These are phyloP conservation scores for Prorops nasuta DNA, from an alignment of 1,140 invertebrate species.

Conservation along the genomic window DNA sequence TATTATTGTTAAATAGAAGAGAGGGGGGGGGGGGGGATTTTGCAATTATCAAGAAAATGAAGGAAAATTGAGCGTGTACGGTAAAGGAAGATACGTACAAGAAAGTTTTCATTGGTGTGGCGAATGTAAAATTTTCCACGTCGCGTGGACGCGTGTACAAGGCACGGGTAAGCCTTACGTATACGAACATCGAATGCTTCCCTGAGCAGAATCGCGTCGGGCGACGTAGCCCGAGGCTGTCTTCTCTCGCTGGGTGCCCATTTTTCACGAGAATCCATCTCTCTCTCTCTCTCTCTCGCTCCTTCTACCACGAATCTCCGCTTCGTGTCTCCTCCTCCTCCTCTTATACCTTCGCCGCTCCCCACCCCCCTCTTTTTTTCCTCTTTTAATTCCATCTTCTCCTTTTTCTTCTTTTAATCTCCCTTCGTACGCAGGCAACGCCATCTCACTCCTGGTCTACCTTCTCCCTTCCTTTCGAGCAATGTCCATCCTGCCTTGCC, in stretches of 20 bases:
- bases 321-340: constrained; percentile 8
- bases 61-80: no score
- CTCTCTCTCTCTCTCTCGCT: constrained; percentile 4
- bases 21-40: no score
- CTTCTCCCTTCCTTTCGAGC: constrained; percentile 21
- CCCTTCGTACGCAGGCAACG: constrained; percentile 17
- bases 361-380: constrained; percentile 33
- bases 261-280: constrained; percentile 48
- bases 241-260: constrained; percentile 51
- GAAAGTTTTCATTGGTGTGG: no score
- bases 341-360: constrained; percentile 5
- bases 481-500: neutral
- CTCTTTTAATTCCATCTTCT: constrained; percentile 45
- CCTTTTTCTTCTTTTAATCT: constrained; percentile 45
- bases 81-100: no score
- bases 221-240: constrained; percentile 43
- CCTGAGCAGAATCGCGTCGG: constrained; percentile 46
- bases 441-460: constrained; percentile 1
- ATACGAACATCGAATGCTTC: constrained; percentile 27
- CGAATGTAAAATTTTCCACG: no score
- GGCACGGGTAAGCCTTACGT: no score
- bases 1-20: no score
- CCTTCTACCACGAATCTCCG: neutral
- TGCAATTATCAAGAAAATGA: no score
- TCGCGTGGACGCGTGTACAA: no score